Percentiles rank a stretch among this genome's conserved stretches.
phyloP scores from a whole-genome alignment of 2,888 invertebrate species.

The Phrixothrix hirtus region DNA sequence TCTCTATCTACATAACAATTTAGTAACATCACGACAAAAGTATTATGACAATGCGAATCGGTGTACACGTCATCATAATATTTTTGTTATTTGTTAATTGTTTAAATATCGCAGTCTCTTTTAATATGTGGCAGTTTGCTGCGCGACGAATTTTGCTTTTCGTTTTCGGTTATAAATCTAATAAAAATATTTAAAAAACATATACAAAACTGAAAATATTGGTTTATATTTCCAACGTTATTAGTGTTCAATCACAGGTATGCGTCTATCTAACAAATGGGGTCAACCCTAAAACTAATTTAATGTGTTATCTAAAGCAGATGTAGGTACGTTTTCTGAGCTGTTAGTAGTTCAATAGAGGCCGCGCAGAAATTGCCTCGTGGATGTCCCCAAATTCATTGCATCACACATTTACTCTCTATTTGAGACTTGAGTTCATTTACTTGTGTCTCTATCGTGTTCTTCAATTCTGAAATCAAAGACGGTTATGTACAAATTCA shows the following conservation, averaged over 20 bases:
- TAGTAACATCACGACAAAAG: conserved; percentile 52
- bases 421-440: conserved; percentile 95
- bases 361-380: conserved; percentile 55
- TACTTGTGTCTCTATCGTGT: conserved; percentile 96
- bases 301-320: conserved; percentile 22
- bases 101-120: conserved; percentile 59
- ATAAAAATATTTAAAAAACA: conserved; percentile 6
- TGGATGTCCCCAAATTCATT: conserved; percentile 69
- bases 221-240: conserved; percentile 5
- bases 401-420: conserved; percentile 95
- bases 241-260: conserved; percentile 27
- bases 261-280: conserved; percentile 28
- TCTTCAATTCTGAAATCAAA: conserved; percentile 86
- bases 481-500: conserved; percentile 32
- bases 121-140: conserved; percentile 44
- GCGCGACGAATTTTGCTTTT: conserved; percentile 37
- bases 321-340: conserved; percentile 35
- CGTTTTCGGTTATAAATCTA: conserved; percentile 7
- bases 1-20: conserved; percentile 55
- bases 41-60: conserved; percentile 51
- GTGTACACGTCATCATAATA: conserved; percentile 53
- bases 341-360: conserved; percentile 33
- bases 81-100: conserved; percentile 57
- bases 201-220: conserved; percentile 5
- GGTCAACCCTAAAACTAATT: conserved; percentile 26